Evolutionary conservation across 1,140 invertebrate species (phyloP), one percentile per base, ranked within the genome.

Genomic region (Drosophila eugracilis): DNA sequence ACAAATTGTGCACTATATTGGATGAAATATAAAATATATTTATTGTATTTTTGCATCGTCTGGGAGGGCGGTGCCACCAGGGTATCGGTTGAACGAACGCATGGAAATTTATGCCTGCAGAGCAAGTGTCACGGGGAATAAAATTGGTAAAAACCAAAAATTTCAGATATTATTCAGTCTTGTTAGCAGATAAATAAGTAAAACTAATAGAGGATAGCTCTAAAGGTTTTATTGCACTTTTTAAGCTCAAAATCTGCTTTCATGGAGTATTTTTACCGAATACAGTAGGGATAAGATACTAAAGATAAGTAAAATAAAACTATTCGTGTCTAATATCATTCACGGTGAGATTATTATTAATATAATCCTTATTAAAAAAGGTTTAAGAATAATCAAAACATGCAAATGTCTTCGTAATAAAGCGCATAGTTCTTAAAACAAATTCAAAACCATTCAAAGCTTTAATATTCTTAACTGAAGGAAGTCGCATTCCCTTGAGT

Each of bases 21-120:
- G 49, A 41, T 57, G 44, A 42, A 53, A 59, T 72, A 60, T 75
- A 75, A 84, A 78, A 66, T 84, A 83, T 74, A 74, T 72, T 83
- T 74, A 73, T 80, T 81, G 73, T 59, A 52, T 50, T 72, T 71
- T 67, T 60, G 32, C 54, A 32, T 36, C 39, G 65, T 53, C 28
- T 36, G 62, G 19, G 30, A 17, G 24, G 57, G 32, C 21, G 34
- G 57, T 39, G 60, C 36, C 24, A 36, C 17, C 17, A 47, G 34
- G 17, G 55, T 17, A 28, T 30, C 44, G 42, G 37, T 37, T 67
- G 44, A 49, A 42, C 45, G 44, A 47, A 34, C 32, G 47, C 39
- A 50, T 24, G 45, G 26, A 45, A 72, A 72, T 72, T 72, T 72
- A 72, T 72, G 66, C 54, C 57, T 72, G 69, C 69, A 71, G 54